phyloP scores from a whole-genome alignment of 2,113 vertebrate genomes.

The Protobothrops mucrosquamatus region DNA sequence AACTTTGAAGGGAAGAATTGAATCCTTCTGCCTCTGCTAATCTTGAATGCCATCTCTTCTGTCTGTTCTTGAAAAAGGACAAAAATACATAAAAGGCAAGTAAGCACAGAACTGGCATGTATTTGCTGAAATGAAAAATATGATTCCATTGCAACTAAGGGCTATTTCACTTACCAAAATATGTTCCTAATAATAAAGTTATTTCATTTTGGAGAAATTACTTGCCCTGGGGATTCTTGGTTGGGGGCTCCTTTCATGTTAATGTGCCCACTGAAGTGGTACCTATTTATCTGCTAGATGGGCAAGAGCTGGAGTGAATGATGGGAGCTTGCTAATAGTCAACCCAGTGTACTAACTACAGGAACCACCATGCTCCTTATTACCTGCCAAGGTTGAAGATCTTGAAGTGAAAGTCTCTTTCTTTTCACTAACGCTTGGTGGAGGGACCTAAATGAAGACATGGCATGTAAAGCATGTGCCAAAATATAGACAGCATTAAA shows the following conservation, averaged over 20 bases:
- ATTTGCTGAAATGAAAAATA: too few species aligned
- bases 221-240: not conserved
- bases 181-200: not conserved
- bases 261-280: not conserved
- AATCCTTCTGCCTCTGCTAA: too few species aligned
- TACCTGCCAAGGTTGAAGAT: slow-evolving; percentile 1
- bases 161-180: not conserved
- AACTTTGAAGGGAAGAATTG: too few species aligned
- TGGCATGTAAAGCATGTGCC: not conserved
- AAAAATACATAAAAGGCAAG: too few species aligned
- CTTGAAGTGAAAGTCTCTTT: not conserved
- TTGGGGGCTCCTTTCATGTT: not conserved
- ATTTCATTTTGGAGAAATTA: not conserved
- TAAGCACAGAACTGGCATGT: not conserved
- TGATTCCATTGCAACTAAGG: not conserved
- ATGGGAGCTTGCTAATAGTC: too few species aligned
- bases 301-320: too few species aligned
- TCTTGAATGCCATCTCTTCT: too few species aligned
- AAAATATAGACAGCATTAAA: not conserved
- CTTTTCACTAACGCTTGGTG: not conserved
- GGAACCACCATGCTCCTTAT: too few species aligned
- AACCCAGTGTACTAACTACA: too few species aligned
- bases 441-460: not conserved
- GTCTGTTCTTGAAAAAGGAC: too few species aligned
- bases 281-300: too few species aligned